Percentiles rank a stretch among this genome's conserved stretches.
These are phyloP conservation scores for Nautilus pompilius DNA, from an alignment of 1,140 invertebrate species.

Conservation along the genomic window DNA sequence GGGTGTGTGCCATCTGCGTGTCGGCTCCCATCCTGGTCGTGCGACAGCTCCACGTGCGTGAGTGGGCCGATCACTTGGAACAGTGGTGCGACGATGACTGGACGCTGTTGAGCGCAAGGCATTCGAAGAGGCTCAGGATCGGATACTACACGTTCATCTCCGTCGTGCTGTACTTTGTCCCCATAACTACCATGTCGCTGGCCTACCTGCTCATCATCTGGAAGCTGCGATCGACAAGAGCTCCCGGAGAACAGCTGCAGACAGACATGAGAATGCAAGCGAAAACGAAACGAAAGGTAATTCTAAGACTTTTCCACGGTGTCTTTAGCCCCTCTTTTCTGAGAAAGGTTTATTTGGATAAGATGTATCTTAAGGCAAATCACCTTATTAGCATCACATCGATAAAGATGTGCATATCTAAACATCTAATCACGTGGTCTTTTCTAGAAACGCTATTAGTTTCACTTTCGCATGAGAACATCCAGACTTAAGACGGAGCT, in stretches of 20 bases:
- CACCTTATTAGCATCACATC: too few species aligned
- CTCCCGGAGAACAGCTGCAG: slow-evolving; percentile 38
- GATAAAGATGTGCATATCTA: too few species aligned
- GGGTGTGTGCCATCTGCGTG: slow-evolving; percentile 53
- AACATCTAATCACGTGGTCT: too few species aligned
- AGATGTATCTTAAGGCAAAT: too few species aligned
- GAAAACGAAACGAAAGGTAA: slow-evolving; percentile 46
- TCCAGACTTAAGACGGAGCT: too few species aligned
- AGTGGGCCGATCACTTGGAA: slow-evolving; percentile 49
- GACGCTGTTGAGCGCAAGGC: slow-evolving; percentile 23
- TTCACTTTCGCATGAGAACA: too few species aligned
- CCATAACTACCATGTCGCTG: slow-evolving; percentile 56
- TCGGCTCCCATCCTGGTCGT: slow-evolving; percentile 52
- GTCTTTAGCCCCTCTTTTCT: too few species aligned
- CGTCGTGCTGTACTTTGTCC: slow-evolving; percentile 58
- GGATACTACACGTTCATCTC: slow-evolving; percentile 57
- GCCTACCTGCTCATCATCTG: slow-evolving; percentile 58
- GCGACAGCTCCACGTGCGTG: slow-evolving; percentile 21
- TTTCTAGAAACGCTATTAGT: too few species aligned
- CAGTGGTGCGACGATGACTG: slow-evolving; percentile 51
- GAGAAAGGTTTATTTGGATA: too few species aligned
- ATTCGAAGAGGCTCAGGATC: slow-evolving; percentile 20
- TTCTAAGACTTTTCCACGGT: too few species aligned
- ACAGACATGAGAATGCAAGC: slow-evolving; percentile 42
- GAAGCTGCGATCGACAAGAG: slow-evolving; percentile 44